Conservation (phyloP, 1,140 invertebrate genomes). For the Trichonephila clavata region DNA sequence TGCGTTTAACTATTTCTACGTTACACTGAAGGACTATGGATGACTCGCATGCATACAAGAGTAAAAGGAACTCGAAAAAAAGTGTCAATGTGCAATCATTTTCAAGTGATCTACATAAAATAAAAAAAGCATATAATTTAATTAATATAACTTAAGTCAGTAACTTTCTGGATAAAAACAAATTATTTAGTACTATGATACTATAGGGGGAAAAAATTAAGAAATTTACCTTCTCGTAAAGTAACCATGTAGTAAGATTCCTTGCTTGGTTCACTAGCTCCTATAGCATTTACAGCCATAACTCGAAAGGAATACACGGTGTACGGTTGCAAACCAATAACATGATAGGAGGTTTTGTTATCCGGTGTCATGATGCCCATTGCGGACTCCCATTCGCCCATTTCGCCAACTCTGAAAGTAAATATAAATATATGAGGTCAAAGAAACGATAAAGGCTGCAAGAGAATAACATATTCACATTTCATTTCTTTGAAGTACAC, state of each 20-base stretch:
- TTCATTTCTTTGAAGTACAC: too few relatives aligned
- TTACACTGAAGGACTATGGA: too few relatives aligned
- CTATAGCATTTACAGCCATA: conserved; percentile 87
- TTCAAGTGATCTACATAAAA: too few relatives aligned
- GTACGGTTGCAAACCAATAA: conserved; percentile 86
- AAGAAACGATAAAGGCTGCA: neutral
- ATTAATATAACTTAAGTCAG: neutral
- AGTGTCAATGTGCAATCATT: too few relatives aligned
- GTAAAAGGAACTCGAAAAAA: too few relatives aligned
- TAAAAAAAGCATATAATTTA: too few relatives aligned
- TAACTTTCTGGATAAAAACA: neutral
- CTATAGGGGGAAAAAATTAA: conserved; percentile 53
- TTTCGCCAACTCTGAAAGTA: conserved; percentile 80
- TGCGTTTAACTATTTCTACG: too few relatives aligned
- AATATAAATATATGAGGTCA: neutral
- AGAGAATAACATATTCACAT: neutral
- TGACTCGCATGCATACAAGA: too few relatives aligned
- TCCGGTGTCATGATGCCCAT: conserved; percentile 84
- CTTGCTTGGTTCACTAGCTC: conserved; percentile 86
- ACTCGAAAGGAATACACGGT: conserved; percentile 89
- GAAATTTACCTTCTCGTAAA: conserved; percentile 85
- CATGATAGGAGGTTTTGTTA: conserved; percentile 84
- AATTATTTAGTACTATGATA: neutral
- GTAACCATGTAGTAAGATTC: conserved; percentile 89
- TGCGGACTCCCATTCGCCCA: conserved; percentile 80